Percentiles rank a stretch among this genome's conserved stretches.
Evolutionary conservation across 2,113 vertebrate genomes (phyloP).

Genomic region (Engraulis encrasicolus): DNA sequence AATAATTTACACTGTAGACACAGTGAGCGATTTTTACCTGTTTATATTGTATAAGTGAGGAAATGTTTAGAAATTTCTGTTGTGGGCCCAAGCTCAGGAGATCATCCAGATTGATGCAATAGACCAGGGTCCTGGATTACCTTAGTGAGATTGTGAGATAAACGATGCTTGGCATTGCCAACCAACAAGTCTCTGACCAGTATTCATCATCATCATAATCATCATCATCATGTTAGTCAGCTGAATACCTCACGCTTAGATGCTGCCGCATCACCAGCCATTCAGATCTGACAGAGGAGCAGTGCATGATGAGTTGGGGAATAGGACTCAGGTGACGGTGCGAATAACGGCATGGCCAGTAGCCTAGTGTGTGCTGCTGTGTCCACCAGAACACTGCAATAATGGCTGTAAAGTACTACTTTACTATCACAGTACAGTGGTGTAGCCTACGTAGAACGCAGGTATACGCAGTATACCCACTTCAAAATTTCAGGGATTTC

Average conservation of each 20-base stretch:
- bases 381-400: too few relatives aligned
- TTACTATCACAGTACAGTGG: too few relatives aligned
- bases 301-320: not conserved
- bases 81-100: not conserved
- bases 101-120: not conserved
- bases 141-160: slow-evolving; percentile 16
- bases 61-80: not conserved
- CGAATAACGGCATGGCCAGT: not conserved
- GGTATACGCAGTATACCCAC: too few relatives aligned
- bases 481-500: too few relatives aligned
- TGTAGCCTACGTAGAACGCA: too few relatives aligned
- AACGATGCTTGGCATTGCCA: slow-evolving; percentile 17
- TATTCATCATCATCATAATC: slow-evolving; percentile 25
- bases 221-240: not conserved
- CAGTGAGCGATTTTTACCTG: not conserved
- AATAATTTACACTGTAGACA: not conserved
- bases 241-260: not conserved
- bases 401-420: too few relatives aligned
- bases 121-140: not conserved
- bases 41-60: not conserved
- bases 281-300: not conserved
- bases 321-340: not conserved
- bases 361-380: too few relatives aligned
- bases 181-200: slow-evolving; percentile 34
- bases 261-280: not conserved